phyloP scores from a whole-genome alignment of 2,797 vertebrate species.

The Eospalax fontanierii region DNA sequence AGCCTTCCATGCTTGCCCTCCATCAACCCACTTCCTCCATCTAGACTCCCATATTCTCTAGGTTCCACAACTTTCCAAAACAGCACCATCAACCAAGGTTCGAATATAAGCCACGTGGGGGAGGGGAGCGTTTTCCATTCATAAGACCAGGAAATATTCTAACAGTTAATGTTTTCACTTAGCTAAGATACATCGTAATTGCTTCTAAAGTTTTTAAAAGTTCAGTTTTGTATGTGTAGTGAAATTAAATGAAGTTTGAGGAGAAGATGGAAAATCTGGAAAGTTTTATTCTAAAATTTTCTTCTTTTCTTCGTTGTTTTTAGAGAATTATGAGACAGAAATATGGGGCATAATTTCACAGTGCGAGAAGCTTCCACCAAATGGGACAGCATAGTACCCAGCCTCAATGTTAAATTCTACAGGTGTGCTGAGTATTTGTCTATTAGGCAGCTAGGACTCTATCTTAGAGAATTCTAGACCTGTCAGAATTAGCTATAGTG shows the following conservation, averaged over 20 bases:
- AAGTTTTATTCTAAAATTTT: slow-evolving; percentile 4
- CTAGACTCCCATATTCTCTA: too few species aligned
- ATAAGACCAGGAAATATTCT: neutral
- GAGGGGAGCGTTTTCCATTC: neutral
- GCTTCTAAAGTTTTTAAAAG: neutral
- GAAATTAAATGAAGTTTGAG: slow-evolving; percentile 42
- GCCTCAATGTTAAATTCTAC: slow-evolving; percentile 9
- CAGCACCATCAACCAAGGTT: neutral
- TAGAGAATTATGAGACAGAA: slow-evolving; percentile 40
- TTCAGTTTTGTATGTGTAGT: neutral
- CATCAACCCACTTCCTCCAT: neutral
- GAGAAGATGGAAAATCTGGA: neutral
- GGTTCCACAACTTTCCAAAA: too few species aligned
- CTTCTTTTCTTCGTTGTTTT: neutral
- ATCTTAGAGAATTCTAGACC: slow-evolving; percentile 69
- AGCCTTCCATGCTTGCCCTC: neutral
- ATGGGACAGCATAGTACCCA: neutral
- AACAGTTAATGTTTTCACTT: slow-evolving; percentile 6
- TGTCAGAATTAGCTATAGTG: slow-evolving; percentile 70
- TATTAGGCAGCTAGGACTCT: neutral
- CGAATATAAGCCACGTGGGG: neutral
- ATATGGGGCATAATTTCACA: neutral
- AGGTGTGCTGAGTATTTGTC: neutral
- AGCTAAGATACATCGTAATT: slow-evolving; percentile 38
- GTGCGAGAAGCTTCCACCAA: neutral